phyloP scores from a whole-genome alignment of 2,797 vertebrate genomes.

The Choloepus didactylus region DNA sequence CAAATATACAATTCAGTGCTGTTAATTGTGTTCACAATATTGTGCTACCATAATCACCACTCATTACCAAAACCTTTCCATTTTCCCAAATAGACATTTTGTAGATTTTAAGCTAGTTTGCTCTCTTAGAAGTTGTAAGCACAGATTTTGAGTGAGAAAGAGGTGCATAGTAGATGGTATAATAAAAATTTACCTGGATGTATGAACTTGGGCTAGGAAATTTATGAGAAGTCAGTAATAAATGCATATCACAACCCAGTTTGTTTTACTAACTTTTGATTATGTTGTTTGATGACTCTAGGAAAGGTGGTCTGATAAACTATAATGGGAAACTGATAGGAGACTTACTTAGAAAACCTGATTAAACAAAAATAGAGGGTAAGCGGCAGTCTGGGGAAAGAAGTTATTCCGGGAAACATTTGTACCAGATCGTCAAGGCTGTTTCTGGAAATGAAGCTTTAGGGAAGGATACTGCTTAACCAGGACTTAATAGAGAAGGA shows the following conservation, averaged over 20 bases:
- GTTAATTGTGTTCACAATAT: too few relatives aligned
- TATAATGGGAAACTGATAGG: not conserved
- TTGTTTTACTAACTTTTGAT: constrained; percentile 14
- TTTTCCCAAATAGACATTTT: too few relatives aligned
- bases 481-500: not conserved
- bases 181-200: constrained; percentile 24
- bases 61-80: too few relatives aligned
- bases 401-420: not conserved
- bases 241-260: not conserved
- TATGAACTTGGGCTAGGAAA: not conserved
- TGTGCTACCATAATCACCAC: too few relatives aligned
- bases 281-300: constrained; percentile 3
- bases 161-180: not conserved
- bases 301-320: constrained; percentile 5
- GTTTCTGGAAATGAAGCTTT: constrained; percentile 63
- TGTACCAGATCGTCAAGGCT: constrained; percentile 1
- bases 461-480: constrained; percentile 18
- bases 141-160: constrained; percentile 14
- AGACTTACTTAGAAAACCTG: not conserved
- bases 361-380: not conserved
- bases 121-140: not conserved
- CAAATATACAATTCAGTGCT: too few relatives aligned
- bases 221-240: not conserved
- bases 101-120: too few relatives aligned
- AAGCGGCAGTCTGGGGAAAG: not conserved